A percentile compares a stretch with the other conserved stretches of the same genome.
These are phyloP conservation scores for Paraescarpia echinospica DNA, from an alignment of 1,140 invertebrate species.

Conservation along the genomic window DNA sequence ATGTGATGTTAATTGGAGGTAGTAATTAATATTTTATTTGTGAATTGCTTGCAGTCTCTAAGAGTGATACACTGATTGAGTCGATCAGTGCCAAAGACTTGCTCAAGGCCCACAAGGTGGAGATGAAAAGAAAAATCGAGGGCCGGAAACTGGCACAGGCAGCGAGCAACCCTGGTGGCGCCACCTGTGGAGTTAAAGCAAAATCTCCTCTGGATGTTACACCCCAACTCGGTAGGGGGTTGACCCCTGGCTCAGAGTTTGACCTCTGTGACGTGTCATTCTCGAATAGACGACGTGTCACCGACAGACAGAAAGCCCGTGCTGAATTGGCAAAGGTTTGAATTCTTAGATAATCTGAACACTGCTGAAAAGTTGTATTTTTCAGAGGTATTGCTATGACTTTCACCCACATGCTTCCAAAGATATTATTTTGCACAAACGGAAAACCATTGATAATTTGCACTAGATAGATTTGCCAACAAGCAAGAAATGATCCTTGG, in stretches of 20 bases:
- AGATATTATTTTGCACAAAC: no score
- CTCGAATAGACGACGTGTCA: neutral
- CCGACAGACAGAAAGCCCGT: neutral
- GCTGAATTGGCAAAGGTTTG: neutral
- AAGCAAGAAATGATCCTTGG: neutral
- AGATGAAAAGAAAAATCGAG: slow-evolving; percentile 28
- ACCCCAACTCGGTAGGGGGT: slow-evolving; percentile 46
- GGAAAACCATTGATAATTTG: neutral
- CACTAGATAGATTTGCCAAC: neutral
- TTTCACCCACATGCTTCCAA: no score
- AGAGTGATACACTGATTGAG: slow-evolving; percentile 22
- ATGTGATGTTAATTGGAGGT: neutral
- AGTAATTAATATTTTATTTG: neutral
- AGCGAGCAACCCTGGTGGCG: slow-evolving; percentile 17
- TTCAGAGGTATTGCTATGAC: no score
- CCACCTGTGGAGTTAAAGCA: neutral
- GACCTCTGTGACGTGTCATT: slow-evolving; percentile 34
- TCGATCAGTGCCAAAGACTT: slow-evolving; percentile 43
- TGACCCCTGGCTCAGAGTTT: slow-evolving; percentile 40
- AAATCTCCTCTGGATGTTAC: neutral
- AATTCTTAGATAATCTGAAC: slow-evolving; percentile 17
- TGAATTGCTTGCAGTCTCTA: slow-evolving; percentile 8
- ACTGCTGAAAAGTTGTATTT: slow-evolving; percentile 11
- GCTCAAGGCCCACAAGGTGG: slow-evolving; percentile 42
- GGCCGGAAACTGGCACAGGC: slow-evolving; percentile 26